Evolutionary conservation across 2,888 invertebrate species (phyloP).

Genomic region (Andrena chrysosceles): DNA sequence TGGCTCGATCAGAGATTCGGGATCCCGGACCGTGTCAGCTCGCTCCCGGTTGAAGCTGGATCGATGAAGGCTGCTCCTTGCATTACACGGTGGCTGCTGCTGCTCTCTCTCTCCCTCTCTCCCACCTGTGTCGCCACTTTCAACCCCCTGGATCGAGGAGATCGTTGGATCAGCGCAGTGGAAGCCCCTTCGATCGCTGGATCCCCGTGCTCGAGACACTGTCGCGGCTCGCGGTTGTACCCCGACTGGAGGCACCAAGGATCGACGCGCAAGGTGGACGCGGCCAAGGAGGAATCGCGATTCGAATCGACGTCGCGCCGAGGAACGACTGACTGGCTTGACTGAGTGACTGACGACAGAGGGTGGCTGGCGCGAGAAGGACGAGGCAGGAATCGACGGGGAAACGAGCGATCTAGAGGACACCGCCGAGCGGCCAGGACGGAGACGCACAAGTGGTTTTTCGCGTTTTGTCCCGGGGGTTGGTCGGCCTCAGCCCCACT

Average conservation of each 20-base stretch:
- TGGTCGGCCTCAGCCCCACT: conserved; percentile 72
- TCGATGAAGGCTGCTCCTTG: conserved; percentile 64
- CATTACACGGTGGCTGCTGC: conserved; percentile 40
- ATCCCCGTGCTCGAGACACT: conserved; percentile 19
- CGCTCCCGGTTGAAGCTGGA: conserved; percentile 57
- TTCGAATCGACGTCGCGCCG: conserved; percentile 11
- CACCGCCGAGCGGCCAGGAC: conserved; percentile 17
- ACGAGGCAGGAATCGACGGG: neutral
- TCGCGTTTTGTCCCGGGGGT: conserved; percentile 77
- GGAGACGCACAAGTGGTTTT: conserved; percentile 77
- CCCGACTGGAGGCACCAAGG: conserved; percentile 27
- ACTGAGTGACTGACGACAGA: neutral
- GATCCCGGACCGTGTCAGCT: conserved; percentile 49
- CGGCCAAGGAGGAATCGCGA: neutral
- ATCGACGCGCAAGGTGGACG: neutral
- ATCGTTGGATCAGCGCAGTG: neutral
- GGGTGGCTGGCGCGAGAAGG: neutral
- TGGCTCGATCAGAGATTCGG: conserved; percentile 42
- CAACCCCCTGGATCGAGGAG: neutral
- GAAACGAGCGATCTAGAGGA: conserved; percentile 30
- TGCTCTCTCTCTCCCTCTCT: conserved; percentile 9
- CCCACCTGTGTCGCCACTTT: neutral
- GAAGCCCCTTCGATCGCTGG: neutral
- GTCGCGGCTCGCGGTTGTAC: conserved; percentile 42
- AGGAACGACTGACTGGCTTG: conserved; percentile 9